Evolutionary conservation across 2,888 invertebrate species (phyloP).

Genomic region (Cheiracanthium punctorium): DNA sequence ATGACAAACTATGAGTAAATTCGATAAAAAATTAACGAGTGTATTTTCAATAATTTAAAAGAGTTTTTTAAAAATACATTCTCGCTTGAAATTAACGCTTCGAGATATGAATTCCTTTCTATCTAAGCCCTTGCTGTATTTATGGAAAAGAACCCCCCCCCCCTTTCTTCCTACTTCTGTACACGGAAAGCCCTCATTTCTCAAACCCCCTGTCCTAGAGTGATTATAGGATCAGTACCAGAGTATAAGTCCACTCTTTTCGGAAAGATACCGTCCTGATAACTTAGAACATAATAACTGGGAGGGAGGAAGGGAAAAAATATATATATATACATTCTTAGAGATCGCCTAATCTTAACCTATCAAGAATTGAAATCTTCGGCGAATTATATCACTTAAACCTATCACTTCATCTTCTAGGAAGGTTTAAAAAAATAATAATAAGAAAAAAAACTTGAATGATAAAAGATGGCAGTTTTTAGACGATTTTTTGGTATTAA

Average conservation of each 20-base stretch:
- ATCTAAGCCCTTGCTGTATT: too few species aligned
- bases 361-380: conserved; percentile 50
- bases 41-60: too few species aligned
- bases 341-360: conserved; percentile 38
- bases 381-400: conserved; percentile 66
- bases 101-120: too few species aligned
- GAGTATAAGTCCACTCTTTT: neutral
- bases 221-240: conserved; percentile 46
- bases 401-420: neutral
- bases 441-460: neutral
- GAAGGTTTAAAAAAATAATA: neutral
- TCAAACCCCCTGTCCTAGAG: conserved; percentile 12
- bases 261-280: conserved; percentile 6
- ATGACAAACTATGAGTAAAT: too few species aligned
- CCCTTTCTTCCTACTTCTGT: too few species aligned
- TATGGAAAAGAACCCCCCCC: neutral
- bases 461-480: conserved; percentile 41
- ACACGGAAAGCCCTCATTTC: conserved; percentile 18
- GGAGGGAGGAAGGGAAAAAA: conserved; percentile 2
- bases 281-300: conserved; percentile 5
- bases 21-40: too few species aligned
- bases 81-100: too few species aligned
- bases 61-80: too few species aligned
- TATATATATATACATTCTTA: too few species aligned
- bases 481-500: conserved; percentile 50